Conservation (phyloP, 2,113 vertebrate genomes). For the Odocoileus virginianus region DNA sequence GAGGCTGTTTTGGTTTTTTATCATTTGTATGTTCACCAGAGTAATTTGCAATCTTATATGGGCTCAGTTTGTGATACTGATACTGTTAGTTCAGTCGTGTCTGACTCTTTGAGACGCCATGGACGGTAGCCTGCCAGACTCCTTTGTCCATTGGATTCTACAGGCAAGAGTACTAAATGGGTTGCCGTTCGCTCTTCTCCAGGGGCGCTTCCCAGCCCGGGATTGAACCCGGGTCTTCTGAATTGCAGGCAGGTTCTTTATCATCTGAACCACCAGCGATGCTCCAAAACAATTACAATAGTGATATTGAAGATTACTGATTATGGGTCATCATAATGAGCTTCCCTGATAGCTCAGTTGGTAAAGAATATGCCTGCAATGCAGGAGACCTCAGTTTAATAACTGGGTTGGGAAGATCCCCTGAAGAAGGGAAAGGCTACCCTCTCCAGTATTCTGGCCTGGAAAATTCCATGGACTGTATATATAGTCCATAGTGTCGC, state of each 20-base stretch:
- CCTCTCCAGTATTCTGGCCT: background rate
- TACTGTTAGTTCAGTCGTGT: background rate
- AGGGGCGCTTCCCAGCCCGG: background rate
- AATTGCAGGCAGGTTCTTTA: background rate
- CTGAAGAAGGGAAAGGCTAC: background rate
- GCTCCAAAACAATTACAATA: background rate
- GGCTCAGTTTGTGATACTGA: background rate
- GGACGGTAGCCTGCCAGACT: background rate
- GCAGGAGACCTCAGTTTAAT: background rate
- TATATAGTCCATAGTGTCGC: background rate
- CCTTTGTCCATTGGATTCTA: background rate
- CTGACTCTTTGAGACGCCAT: background rate
- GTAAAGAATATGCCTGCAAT: background rate
- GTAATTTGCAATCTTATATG: background rate
- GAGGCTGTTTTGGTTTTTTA: background rate
- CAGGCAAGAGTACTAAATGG: background rate
- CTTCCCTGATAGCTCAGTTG: background rate
- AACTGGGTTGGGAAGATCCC: background rate
- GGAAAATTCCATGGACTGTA: background rate
- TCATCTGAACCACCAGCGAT: background rate
- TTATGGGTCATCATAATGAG: background rate
- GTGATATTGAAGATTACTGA: background rate
- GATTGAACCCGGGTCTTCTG: background rate
- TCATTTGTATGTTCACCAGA: background rate
- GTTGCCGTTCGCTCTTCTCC: background rate